phyloP scores from a whole-genome alignment of 2,888 invertebrate genomes.

The Scelioninae gen. 2 region DNA sequence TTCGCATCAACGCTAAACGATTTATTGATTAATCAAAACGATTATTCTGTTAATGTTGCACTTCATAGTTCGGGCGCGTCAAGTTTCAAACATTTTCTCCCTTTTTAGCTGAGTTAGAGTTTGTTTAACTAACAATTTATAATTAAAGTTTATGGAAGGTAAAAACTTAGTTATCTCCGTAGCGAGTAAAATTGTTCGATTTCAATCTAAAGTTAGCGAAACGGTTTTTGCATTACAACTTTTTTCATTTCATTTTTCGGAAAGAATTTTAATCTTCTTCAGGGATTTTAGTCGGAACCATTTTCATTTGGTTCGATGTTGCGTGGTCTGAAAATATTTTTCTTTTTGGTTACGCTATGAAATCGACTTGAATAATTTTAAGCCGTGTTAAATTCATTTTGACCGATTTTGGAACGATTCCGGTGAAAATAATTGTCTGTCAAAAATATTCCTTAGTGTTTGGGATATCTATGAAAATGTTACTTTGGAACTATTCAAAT shows the following conservation, averaged over 20 bases:
- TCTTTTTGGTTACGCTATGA: too few relatives aligned
- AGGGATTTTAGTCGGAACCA: too few relatives aligned
- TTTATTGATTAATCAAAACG: slow-evolving; percentile 43
- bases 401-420: too few relatives aligned
- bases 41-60: slow-evolving; percentile 34
- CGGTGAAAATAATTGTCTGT: too few relatives aligned
- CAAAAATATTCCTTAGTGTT: too few relatives aligned
- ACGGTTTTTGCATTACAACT: slow-evolving; percentile 15
- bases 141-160: slow-evolving; percentile 34
- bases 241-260: slow-evolving; percentile 21
- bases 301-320: too few relatives aligned
- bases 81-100: slow-evolving; percentile 30
- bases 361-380: too few relatives aligned
- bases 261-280: too few relatives aligned
- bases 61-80: slow-evolving; percentile 26
- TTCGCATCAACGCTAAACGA: slow-evolving; percentile 24
- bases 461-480: too few relatives aligned
- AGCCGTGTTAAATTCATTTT: too few relatives aligned
- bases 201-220: slow-evolving; percentile 18
- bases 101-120: slow-evolving; percentile 20
- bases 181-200: slow-evolving; percentile 19
- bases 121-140: slow-evolving; percentile 45
- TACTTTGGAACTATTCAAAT: too few relatives aligned
- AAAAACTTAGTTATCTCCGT: slow-evolving; percentile 33
- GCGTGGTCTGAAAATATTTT: too few relatives aligned